Evolutionary conservation across 2,797 vertebrate genomes (phyloP).

Genomic region (Denticeps clupeoides): DNA sequence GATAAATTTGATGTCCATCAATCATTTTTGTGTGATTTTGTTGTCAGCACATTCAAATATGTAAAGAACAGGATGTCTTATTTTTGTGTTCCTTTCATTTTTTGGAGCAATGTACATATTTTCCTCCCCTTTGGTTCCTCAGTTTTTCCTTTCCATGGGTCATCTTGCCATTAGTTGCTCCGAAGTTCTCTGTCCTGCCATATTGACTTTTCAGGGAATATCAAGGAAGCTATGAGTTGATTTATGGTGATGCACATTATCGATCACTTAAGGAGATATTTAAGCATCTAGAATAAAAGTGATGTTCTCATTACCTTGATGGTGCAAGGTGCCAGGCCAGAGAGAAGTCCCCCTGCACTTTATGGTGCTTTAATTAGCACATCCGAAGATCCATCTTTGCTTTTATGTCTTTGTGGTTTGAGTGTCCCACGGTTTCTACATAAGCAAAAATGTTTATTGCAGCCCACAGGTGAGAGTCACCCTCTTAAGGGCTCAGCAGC

Average conservation of each 20-base stretch:
- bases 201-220: slow-evolving; percentile 97
- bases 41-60: too few relatives aligned
- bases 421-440: slow-evolving; percentile 18
- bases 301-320: slow-evolving; percentile 75
- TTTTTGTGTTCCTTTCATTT: too few relatives aligned
- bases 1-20: too few relatives aligned
- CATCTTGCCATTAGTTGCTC: slow-evolving; percentile 86
- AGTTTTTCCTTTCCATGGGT: slow-evolving; percentile 87
- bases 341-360: slow-evolving; percentile 54
- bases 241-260: slow-evolving; percentile 97
- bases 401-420: slow-evolving; percentile 18
- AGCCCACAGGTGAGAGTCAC: slow-evolving; percentile 57
- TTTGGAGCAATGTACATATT: too few relatives aligned
- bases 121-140: slow-evolving; percentile 34
- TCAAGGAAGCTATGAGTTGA: slow-evolving; percentile 84
- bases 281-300: slow-evolving; percentile 81
- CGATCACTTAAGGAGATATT: slow-evolving; percentile 93
- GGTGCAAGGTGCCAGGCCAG: slow-evolving; percentile 71
- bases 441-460: slow-evolving; percentile 53
- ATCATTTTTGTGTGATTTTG: too few relatives aligned
- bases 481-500: too few relatives aligned
- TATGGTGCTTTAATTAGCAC: slow-evolving; percentile 67
- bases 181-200: slow-evolving; percentile 64
- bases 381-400: slow-evolving; percentile 48
- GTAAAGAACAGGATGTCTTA: too few relatives aligned